These are phyloP conservation scores for Drosophila subsilvestris DNA, from an alignment of 2,888 invertebrate species.

Conservation along the genomic window DNA sequence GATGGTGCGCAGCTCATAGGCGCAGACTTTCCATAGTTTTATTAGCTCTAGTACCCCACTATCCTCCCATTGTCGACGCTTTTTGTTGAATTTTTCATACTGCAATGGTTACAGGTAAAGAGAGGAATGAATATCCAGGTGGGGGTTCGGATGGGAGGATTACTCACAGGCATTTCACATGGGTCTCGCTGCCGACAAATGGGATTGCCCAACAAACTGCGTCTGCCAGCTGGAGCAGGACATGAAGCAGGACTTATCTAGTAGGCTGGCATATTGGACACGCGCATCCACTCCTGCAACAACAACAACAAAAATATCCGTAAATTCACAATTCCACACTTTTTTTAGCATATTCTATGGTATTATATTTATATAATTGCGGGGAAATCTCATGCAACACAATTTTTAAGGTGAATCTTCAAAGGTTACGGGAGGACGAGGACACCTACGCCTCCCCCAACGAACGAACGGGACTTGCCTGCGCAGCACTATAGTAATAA, in stretches of 20 bases:
- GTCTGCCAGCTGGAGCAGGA: conserved; percentile 63
- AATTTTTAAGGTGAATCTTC: background rate
- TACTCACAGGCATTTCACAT: conserved; percentile 83
- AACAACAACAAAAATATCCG: background rate
- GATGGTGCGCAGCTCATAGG: conserved; percentile 83
- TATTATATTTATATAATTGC: background rate
- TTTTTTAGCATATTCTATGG: no score
- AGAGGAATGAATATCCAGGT: background rate
- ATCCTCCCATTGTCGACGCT: conserved; percentile 84
- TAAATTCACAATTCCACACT: background rate
- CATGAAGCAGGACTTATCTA: conserved; percentile 67
- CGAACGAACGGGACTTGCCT: conserved; percentile 14
- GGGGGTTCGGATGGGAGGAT: background rate
- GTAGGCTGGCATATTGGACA: conserved; percentile 55
- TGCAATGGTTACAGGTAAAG: conserved; percentile 5
- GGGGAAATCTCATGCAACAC: background rate
- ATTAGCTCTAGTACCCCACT: conserved; percentile 83
- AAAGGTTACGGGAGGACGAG: conserved; percentile 1
- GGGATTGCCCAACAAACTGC: conserved; percentile 73
- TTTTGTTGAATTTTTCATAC: conserved; percentile 84
- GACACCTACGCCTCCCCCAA: background rate
- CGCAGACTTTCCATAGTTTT: conserved; percentile 84
- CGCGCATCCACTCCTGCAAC: conserved; percentile 49
- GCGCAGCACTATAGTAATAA: conserved; percentile 30
- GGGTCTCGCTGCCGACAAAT: conserved; percentile 81